A percentile compares a stretch with the other conserved stretches of the same genome.
Conservation (phyloP, 2,113 vertebrate species). For the Micronycteris hirsuta region DNA sequence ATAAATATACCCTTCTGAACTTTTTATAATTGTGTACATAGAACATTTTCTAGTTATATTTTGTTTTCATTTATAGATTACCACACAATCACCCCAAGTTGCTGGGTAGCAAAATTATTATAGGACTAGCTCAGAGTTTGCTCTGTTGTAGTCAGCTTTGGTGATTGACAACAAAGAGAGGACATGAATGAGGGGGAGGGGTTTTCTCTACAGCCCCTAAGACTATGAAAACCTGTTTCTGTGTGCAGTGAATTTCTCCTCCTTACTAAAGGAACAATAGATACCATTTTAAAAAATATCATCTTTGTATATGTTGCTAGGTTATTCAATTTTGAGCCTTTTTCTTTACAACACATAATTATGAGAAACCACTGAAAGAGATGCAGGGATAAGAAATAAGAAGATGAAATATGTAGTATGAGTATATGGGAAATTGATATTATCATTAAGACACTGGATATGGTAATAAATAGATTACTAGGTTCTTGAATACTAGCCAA, state of each 20-base stretch:
- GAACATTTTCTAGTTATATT: slow-evolving; percentile 9
- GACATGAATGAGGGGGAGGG: not conserved
- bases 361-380: not conserved
- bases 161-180: not conserved
- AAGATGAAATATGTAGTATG: not conserved
- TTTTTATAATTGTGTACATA: not conserved
- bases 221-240: not conserved
- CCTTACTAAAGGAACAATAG: not conserved
- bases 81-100: not conserved
- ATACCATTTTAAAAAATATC: not conserved
- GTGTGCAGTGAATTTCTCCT: not conserved
- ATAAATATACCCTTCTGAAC: not conserved
- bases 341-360: slow-evolving; percentile 9
- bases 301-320: slow-evolving; percentile 17
- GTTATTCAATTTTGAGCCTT: slow-evolving; percentile 24
- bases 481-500: slow-evolving; percentile 38
- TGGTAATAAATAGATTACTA: slow-evolving; percentile 8
- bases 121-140: not conserved
- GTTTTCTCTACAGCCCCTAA: not conserved
- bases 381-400: not conserved
- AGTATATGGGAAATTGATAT: slow-evolving; percentile 15
- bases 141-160: not conserved
- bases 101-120: not conserved
- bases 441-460: not conserved
- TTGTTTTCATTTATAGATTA: not conserved